phyloP scores from a whole-genome alignment of 2,888 invertebrate genomes.

The Pheosia tremula region DNA sequence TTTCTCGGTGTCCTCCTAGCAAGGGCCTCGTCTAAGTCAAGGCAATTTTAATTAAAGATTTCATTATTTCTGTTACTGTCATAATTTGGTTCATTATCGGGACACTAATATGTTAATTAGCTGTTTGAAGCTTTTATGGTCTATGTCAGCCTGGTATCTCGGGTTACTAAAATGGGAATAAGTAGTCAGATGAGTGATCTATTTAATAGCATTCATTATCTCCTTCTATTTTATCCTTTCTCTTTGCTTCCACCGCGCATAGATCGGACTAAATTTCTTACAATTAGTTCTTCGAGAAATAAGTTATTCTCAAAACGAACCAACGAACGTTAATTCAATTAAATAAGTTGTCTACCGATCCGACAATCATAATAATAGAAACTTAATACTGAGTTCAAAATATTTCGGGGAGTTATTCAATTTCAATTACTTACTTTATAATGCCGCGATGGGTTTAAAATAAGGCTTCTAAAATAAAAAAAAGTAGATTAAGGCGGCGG shows the following conservation, averaged over 20 bases:
- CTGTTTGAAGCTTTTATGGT: background rate
- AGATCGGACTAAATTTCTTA: no score
- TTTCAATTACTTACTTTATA: slow-evolving; percentile 31
- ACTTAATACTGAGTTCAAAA: background rate
- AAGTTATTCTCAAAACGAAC: no score
- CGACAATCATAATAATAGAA: background rate
- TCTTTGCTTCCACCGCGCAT: background rate
- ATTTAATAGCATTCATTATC: no score
- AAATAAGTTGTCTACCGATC: background rate
- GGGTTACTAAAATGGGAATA: background rate
- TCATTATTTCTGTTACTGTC: no score
- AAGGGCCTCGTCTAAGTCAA: no score
- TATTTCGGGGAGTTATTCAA: slow-evolving; percentile 14
- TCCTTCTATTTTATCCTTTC: background rate
- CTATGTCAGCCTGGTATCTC: background rate
- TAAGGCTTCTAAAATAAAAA: slow-evolving; percentile 9
- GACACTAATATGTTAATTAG: no score
- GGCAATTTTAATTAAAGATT: no score
- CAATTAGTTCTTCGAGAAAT: no score
- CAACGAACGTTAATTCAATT: background rate
- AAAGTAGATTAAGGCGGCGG: slow-evolving; percentile 24
- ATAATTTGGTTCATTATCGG: no score
- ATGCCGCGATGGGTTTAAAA: background rate
- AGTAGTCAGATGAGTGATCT: no score
- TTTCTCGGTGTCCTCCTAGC: no score